Base-by-base conservation (phyloP, 2,797 vertebrate species). In the Micromesistius poutassou region DNA sequence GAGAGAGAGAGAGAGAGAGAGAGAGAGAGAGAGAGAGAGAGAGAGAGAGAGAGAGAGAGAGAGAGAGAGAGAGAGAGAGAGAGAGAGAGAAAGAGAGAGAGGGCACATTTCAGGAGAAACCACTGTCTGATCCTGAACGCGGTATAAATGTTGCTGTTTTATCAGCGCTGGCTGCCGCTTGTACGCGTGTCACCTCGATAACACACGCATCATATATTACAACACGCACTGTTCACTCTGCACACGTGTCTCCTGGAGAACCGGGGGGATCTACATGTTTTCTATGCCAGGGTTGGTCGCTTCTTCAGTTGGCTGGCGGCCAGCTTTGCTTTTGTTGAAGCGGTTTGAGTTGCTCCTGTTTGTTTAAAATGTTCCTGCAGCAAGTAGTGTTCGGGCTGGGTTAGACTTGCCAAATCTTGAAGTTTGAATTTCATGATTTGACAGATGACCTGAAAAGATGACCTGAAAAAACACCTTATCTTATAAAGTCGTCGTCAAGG, bases 1-100 rank as follows among this genome's bases (percentile, higher is more conserved):
- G 31, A 68, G 76, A 84, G 85, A 28, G 88, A 83, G 72, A 83
- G 33, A 68, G 76, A 50, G 82, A 84, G 86, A 70, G 88, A 83
- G 42, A 80, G 72, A 83, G 31, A 55, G 76, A 84, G 85, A 28
- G 88, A 83, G 72, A 83, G 33, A 71, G 76, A 55, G 82, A 85
- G 42, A 16, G 42, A 46, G 42, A 46, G 42, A 86, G 38, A 66
- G 74, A 82, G 38, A 84, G 86, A 70, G 88, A 84, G 42, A 80
- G 72, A 83, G 33, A 68, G 76, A 84, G 85, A 30, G 88, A 84
- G 72, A 83, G 33, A 71, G 76, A 55, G 82, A 85, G 14, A 46
- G 42, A 46, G 42, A 46, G 42, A 86, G 40, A 70, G 74, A 82
- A 35, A 66, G 88, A 83, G 42, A 80, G 71, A 83, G 35, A 66